Base-by-base conservation (phyloP, 2,888 invertebrate genomes). In the Athalia cordata region DNA sequence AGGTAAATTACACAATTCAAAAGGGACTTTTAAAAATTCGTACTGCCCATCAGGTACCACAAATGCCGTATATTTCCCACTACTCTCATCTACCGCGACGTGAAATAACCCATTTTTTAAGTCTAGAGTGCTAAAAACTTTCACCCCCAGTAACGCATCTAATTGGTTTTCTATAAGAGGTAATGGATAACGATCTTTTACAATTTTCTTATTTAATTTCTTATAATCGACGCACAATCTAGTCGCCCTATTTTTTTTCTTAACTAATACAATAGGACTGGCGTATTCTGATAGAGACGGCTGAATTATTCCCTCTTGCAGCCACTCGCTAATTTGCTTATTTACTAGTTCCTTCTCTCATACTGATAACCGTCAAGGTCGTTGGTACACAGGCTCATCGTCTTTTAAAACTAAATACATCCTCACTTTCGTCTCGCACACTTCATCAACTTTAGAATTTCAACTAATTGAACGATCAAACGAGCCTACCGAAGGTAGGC, bases 31-130 rank as follows among this genome's bases (percentile, higher is more conserved):
- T 11, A 81, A 47, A 72, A 84, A 85, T 61, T 85, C 82, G 45
- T 80, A 84, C 0, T 83, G 84, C 0, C 83, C 83, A 43, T 81
- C 81, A 0, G 82, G 84, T 0, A 80, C 79, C 1, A 84, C 80
- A 57, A 86, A 86, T 0, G 84, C 79, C 0, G 85, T 85, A 49
- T 82, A 85, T 50, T 83, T 81, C 0, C 66, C 11, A 55, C 84
- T 83, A 3, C 79, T 47, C 11, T 84, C 80, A 0, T 78, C 79
- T 2, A 86, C 61, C 0, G 78, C 66, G 6, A 86, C 84, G 72
- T 85, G 84, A n/a, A 83, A 85, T 70, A 85, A 85, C 29, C 84
- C 84, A 52, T 85, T 81, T 43, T 80, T 78, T 0, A 84, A 61
- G 55, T 86, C 84, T 0, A 86, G 43, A 0, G 81, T 82, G 13